A percentile compares a stretch with the other conserved stretches of the same genome.
Conservation (phyloP, 2,113 vertebrate species). For the Heteronetta atricapilla region DNA sequence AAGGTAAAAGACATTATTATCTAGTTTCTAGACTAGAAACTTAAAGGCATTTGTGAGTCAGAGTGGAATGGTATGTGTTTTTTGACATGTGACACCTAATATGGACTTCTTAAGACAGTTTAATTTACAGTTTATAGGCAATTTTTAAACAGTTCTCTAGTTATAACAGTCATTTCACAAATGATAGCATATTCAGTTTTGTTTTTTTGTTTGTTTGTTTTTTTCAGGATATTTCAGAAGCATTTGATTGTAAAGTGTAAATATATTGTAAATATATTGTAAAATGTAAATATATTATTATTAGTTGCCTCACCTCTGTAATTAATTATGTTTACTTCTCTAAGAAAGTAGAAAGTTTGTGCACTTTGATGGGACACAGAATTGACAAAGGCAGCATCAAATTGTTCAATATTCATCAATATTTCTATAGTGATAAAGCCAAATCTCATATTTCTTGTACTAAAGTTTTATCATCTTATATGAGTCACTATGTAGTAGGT, state of each 20-base stretch:
- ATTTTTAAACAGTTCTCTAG: not conserved
- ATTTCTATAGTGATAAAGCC: conserved; percentile 35
- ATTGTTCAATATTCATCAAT: not conserved
- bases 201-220: too few relatives aligned
- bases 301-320: not conserved
- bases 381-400: not conserved
- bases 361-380: not conserved
- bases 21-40: not conserved
- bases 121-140: not conserved
- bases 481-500: not conserved
- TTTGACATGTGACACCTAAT: not conserved
- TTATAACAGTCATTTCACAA: not conserved
- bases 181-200: not conserved
- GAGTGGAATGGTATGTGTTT: not conserved
- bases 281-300: not conserved
- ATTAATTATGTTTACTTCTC: not conserved
- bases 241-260: not conserved
- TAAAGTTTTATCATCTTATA: not conserved
- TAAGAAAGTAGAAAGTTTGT: not conserved
- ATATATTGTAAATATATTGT: not conserved
- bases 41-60: not conserved
- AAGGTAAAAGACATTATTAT: not conserved
- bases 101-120: not conserved
- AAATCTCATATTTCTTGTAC: not conserved
- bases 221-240: not conserved